phyloP scores from a whole-genome alignment of 2,113 vertebrate species.

The Dromas ardeola region DNA sequence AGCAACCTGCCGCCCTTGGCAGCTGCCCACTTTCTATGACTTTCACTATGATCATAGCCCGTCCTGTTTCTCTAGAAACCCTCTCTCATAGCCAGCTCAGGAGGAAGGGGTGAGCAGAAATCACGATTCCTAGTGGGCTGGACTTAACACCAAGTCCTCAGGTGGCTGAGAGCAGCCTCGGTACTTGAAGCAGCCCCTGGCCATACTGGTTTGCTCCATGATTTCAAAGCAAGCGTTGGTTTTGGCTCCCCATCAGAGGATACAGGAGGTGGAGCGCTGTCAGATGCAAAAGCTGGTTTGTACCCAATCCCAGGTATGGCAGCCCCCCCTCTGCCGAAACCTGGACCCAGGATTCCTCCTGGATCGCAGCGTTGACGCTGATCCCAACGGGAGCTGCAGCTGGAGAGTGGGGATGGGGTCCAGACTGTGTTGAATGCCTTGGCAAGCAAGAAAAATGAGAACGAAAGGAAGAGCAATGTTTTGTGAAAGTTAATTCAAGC shows the following conservation, averaged over 20 bases:
- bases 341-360: background rate
- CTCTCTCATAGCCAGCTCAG: background rate
- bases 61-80: background rate
- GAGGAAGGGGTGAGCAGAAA: background rate
- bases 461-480: background rate
- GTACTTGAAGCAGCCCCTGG: background rate
- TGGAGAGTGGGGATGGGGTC: background rate
- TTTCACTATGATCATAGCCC: background rate
- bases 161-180: background rate
- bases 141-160: background rate
- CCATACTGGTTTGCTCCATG: background rate
- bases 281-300: background rate
- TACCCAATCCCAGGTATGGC: accelerated
- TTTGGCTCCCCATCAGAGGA: background rate
- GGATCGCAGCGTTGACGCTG: accelerated
- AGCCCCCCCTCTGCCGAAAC: background rate
- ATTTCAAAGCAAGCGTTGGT: accelerated
- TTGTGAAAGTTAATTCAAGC: background rate
- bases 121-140: background rate
- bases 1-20: background rate
- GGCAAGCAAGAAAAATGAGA: background rate
- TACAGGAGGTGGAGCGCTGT: background rate
- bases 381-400: background rate
- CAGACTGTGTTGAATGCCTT: background rate
- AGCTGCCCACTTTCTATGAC: background rate